Conservation (phyloP, 2,797 vertebrate genomes). For the Falco biarmicus region DNA sequence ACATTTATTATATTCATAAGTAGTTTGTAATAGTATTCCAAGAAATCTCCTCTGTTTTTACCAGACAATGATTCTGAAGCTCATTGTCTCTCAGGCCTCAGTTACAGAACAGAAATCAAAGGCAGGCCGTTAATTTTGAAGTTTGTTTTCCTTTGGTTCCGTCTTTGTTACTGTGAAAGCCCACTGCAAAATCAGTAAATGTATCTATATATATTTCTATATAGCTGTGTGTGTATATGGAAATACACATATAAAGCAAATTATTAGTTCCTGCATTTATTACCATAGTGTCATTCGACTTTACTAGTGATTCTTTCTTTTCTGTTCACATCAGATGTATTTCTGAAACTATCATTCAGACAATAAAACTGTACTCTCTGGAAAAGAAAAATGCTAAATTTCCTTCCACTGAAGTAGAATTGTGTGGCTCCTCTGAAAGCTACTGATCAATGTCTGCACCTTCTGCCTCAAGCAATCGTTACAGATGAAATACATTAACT, state of each 20-base stretch:
- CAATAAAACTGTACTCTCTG: conserved; percentile 37
- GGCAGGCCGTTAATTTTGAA: neutral
- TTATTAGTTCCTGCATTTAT: neutral
- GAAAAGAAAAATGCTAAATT: conserved; percentile 28
- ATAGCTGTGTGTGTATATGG: fast-evolving
- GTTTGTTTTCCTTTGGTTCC: neutral
- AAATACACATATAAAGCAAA: neutral
- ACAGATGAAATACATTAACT: conserved; percentile 40
- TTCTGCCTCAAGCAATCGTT: conserved; percentile 50
- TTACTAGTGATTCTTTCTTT: neutral
- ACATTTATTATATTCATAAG: neutral
- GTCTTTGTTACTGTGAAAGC: neutral
- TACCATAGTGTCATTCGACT: neutral
- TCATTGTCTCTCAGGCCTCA: neutral
- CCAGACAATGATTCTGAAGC: neutral
- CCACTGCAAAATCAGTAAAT: neutral
- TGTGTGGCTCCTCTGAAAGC: conserved; percentile 52
- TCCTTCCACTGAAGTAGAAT: conserved; percentile 13
- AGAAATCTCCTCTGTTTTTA: neutral
- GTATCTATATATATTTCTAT: neutral
- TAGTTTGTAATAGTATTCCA: neutral
- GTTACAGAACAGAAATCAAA: neutral
- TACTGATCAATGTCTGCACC: conserved; percentile 61
- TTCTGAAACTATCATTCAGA: conserved; percentile 8
- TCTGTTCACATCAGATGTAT: conserved; percentile 8